Evolutionary conservation across 2,888 invertebrate genomes (phyloP).

Genomic region (Schizaphis graminum): DNA sequence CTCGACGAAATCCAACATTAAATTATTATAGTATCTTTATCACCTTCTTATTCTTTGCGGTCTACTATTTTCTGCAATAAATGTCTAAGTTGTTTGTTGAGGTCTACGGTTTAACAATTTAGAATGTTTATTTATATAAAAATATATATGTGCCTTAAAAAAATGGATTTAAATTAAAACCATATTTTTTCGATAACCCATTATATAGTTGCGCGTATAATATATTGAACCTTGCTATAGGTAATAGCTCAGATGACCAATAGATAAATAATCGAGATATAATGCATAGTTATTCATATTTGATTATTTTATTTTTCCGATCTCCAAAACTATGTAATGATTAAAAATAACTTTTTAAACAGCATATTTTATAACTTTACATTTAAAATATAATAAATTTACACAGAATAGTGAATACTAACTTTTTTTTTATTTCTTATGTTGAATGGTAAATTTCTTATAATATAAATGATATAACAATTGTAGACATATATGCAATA

Average conservation of each 20-base stretch:
- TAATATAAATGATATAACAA: not conserved
- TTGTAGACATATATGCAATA: not conserved
- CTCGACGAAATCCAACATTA: constrained; percentile 10
- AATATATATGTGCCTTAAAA: not conserved
- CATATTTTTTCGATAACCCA: not conserved
- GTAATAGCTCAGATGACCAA: not conserved
- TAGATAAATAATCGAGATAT: not conserved
- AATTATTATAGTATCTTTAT: constrained; percentile 14
- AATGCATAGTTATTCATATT: not conserved
- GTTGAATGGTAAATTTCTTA: not conserved
- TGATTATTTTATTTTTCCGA: not conserved
- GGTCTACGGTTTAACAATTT: not conserved
- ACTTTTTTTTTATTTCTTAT: not conserved
- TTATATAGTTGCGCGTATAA: not conserved
- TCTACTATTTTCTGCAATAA: not conserved
- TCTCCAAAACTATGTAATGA: not conserved
- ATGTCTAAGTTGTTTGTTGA: not conserved
- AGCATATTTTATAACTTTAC: not conserved
- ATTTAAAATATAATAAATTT: not conserved
- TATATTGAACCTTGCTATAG: not conserved
- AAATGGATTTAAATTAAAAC: not conserved
- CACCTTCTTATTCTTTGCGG: not conserved
- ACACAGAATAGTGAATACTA: not conserved
- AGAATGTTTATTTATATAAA: not conserved
- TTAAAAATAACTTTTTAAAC: not conserved